These are phyloP conservation scores for Listronotus oregonensis DNA, from an alignment of 1,140 invertebrate species.

Conservation along the genomic window DNA sequence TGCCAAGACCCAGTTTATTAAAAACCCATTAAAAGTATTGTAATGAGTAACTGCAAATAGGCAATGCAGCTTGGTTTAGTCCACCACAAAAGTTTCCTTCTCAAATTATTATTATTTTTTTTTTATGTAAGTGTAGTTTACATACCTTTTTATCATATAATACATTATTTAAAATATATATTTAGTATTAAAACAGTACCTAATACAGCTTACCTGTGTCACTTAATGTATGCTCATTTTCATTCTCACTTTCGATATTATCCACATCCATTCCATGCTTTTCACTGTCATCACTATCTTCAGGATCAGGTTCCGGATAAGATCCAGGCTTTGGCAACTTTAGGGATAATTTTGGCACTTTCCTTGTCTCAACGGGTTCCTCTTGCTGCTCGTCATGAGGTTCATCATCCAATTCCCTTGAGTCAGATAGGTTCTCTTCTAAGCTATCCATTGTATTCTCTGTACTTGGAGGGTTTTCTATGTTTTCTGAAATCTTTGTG, in stretches of 20 bases:
- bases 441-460: slow-evolving; percentile 11
- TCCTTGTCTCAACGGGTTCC: slow-evolving; percentile 44
- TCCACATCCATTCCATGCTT: slow-evolving; percentile 60
- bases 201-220: slow-evolving; percentile 16
- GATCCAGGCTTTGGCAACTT: slow-evolving; percentile 57
- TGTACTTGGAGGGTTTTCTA: not conserved
- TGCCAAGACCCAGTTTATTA: no score
- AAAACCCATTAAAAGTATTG: no score
- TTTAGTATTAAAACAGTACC: not conserved
- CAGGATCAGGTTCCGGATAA: slow-evolving; percentile 38
- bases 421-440: slow-evolving; percentile 3
- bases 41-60: no score
- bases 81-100: no score
- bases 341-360: slow-evolving; percentile 61
- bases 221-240: slow-evolving; percentile 37
- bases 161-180: no score
- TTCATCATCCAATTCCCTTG: slow-evolving; percentile 21
- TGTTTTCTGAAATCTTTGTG: slow-evolving; percentile 8
- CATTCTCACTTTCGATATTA: slow-evolving; percentile 49
- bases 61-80: no score
- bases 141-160: no score
- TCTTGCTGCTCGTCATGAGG: slow-evolving; percentile 11
- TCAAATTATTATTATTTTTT: no score
- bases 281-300: slow-evolving; percentile 62
- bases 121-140: no score